phyloP scores from a whole-genome alignment of 2,888 invertebrate species.

The Linnaemya vulpina region DNA sequence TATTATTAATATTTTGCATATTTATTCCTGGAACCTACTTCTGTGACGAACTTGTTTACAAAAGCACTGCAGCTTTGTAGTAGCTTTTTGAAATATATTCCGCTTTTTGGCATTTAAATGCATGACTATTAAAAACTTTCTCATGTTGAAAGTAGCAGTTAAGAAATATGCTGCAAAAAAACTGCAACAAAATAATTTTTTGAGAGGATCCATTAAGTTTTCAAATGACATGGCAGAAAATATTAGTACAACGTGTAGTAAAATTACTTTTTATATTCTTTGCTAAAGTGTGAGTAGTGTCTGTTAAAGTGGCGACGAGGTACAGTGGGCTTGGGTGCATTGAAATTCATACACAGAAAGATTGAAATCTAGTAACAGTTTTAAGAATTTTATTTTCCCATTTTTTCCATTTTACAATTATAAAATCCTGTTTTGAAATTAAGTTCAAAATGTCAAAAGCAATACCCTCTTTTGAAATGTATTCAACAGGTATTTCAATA shows the following conservation, averaged over 20 bases:
- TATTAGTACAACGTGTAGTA: slow-evolving; percentile 19
- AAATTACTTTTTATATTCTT: slow-evolving; percentile 22
- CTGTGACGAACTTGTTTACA: neutral
- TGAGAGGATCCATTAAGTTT: slow-evolving; percentile 61
- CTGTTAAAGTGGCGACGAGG: slow-evolving; percentile 30
- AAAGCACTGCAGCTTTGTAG: slow-evolving; percentile 24
- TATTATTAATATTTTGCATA: slow-evolving; percentile 15
- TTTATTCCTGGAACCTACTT: slow-evolving; percentile 33
- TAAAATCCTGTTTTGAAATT: no score
- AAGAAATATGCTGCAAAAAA: neutral
- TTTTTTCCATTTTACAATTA: no score
- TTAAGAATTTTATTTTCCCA: no score
- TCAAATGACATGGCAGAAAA: slow-evolving; percentile 65
- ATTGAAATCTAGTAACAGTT: no score
- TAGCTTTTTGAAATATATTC: slow-evolving; percentile 48
- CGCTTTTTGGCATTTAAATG: slow-evolving; percentile 4
- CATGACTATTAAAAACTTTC: slow-evolving; percentile 9
- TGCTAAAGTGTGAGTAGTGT: slow-evolving; percentile 37
- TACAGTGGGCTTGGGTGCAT: slow-evolving; percentile 40
- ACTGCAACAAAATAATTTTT: slow-evolving; percentile 43
- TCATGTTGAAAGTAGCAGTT: slow-evolving; percentile 52
- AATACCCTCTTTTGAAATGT: no score
- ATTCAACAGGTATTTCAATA: no score
- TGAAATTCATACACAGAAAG: no score
- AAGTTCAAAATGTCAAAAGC: no score